Evolutionary conservation across 2,888 invertebrate genomes (phyloP).

Genomic region (Amblyteles armatorius): DNA sequence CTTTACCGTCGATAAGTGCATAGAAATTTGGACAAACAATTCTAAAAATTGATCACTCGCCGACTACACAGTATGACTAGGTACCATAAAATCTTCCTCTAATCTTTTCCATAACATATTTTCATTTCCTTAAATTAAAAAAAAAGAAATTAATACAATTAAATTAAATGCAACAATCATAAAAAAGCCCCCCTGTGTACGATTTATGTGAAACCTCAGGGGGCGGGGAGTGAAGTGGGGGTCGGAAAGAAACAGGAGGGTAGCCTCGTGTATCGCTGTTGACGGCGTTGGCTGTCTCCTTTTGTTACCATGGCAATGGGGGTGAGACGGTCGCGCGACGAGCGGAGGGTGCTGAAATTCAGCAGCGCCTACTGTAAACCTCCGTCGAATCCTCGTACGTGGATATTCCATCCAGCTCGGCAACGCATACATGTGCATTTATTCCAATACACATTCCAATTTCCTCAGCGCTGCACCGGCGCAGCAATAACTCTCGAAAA

Average conservation of each 20-base stretch:
- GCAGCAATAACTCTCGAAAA: background rate
- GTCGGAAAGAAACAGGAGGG: background rate
- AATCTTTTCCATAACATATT: no score
- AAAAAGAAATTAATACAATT: no score
- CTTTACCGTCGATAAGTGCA: no score
- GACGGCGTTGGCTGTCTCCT: slow-evolving; percentile 32
- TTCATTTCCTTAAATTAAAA: no score
- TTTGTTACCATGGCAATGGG: slow-evolving; percentile 63
- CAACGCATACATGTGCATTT: background rate
- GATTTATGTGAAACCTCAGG: background rate
- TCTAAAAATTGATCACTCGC: no score
- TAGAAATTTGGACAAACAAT: no score
- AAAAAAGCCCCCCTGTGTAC: background rate
- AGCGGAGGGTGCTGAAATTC: slow-evolving; percentile 37
- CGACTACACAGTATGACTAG: no score
- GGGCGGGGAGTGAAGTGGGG: background rate
- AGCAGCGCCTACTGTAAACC: background rate
- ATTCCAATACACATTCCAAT: background rate
- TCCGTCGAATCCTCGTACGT: background rate
- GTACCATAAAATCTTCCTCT: no score
- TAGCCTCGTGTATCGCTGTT: slow-evolving; percentile 15
- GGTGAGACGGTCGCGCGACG: slow-evolving; percentile 31
- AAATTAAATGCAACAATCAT: background rate
- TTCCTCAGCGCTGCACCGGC: background rate
- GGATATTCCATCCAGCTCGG: background rate